These are phyloP conservation scores for Clupea harengus DNA, from an alignment of 2,113 vertebrate genomes.

Conservation along the genomic window DNA sequence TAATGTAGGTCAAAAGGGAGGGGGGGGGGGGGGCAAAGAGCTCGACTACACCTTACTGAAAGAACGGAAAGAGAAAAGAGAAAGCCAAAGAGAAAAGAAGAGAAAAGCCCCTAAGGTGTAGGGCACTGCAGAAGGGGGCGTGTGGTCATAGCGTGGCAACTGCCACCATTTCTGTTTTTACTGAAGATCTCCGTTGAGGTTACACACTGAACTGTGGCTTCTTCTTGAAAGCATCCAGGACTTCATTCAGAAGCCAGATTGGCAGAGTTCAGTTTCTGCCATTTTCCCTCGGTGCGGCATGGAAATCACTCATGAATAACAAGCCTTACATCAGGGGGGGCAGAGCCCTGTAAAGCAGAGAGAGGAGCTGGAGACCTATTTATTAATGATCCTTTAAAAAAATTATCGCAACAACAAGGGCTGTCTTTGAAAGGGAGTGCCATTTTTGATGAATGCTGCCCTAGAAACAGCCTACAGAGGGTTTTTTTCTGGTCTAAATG, in stretches of 20 bases:
- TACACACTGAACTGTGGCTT: background rate
- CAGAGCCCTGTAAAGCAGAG: background rate
- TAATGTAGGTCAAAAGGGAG: constrained; percentile 60
- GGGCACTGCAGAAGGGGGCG: background rate
- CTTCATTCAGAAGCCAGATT: background rate
- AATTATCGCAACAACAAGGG: background rate
- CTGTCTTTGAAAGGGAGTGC: background rate
- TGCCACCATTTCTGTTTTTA: background rate
- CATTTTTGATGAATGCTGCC: background rate
- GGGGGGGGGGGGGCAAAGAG: constrained; percentile 40
- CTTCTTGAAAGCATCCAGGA: background rate
- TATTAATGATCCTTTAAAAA: constrained; percentile 3
- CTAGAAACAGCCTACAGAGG: background rate
- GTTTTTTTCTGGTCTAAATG: background rate
- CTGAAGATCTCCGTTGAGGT: background rate
- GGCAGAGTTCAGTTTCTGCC: background rate
- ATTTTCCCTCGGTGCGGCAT: background rate
- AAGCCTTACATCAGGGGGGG: background rate
- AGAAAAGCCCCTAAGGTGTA: background rate
- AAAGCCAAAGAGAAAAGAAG: background rate
- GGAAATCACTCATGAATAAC: background rate
- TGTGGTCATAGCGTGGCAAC: background rate
- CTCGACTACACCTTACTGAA: background rate
- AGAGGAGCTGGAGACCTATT: background rate
- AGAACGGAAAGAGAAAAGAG: background rate